A percentile compares a stretch with the other conserved stretches of the same genome.
These are phyloP conservation scores for Cecropterus lyciades DNA, from an alignment of 1,140 invertebrate species.

Conservation along the genomic window DNA sequence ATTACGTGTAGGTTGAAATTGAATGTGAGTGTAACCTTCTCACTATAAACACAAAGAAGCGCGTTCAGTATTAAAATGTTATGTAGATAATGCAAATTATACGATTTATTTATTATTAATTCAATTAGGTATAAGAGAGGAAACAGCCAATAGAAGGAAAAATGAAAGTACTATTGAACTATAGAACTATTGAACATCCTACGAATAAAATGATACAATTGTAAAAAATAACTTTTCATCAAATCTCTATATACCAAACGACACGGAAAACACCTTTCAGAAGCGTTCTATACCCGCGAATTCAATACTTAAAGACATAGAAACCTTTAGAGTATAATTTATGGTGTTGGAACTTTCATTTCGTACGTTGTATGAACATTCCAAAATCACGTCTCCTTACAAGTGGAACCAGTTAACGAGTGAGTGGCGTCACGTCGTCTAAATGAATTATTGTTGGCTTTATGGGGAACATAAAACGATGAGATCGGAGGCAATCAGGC, in stretches of 20 bases:
- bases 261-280: neutral
- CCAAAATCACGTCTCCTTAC: constrained; percentile 64
- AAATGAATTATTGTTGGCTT: constrained; percentile 84
- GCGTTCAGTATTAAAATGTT: constrained; percentile 2
- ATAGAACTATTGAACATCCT: neutral
- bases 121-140: no score
- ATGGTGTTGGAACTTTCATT: constrained; percentile 20
- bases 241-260: no score
- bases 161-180: no score
- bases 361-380: constrained; percentile 33
- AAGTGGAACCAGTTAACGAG: constrained; percentile 74
- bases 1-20: constrained; percentile 51
- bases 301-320: neutral
- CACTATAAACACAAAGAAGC: constrained; percentile 12
- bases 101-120: neutral
- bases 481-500: constrained; percentile 81
- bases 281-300: neutral
- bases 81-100: neutral
- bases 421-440: constrained; percentile 82
- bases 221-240: neutral
- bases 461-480: constrained; percentile 81
- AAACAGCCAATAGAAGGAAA: no score
- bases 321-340: constrained; percentile 13
- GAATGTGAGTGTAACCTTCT: constrained; percentile 44
- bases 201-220: neutral